A percentile compares a stretch with the other conserved stretches of the same genome.
Evolutionary conservation across 1,140 invertebrate genomes (phyloP).

Genomic region (Macrostomum lignano): DNA sequence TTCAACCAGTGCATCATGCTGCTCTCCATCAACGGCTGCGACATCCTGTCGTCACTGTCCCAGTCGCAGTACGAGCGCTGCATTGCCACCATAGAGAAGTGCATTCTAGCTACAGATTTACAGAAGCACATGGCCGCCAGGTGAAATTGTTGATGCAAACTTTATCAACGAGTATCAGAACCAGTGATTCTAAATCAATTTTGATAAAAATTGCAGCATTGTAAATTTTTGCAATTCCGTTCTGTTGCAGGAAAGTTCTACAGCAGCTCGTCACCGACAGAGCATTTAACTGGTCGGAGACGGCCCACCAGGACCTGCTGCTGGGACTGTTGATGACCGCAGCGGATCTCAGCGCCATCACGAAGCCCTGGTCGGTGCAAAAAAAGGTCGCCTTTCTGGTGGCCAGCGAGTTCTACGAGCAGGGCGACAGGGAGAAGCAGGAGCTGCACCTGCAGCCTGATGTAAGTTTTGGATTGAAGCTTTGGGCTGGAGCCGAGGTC

Average conservation of each 20-base stretch:
- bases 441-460: conserved; percentile 70
- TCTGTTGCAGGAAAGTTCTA: no score
- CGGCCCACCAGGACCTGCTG: background rate
- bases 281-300: conserved; percentile 1
- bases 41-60: conserved; percentile 56
- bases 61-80: conserved; percentile 58
- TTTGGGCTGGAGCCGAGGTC: no score
- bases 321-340: conserved; percentile 98
- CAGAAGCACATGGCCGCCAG: no score
- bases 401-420: conserved; percentile 81
- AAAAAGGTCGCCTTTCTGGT: conserved; percentile 63
- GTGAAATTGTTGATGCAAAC: no score
- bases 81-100: conserved; percentile 64
- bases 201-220: no score
- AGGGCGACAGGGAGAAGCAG: conserved; percentile 70
- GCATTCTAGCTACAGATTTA: conserved; percentile 70
- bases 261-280: no score
- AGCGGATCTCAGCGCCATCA: conserved; percentile 78
- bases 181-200: no score
- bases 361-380: conserved; percentile 84
- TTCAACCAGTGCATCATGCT: conserved; percentile 95
- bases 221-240: no score
- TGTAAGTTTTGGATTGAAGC: no score
- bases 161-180: no score
- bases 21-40: conserved; percentile 47